These are phyloP conservation scores for Porites divaricata DNA, from an alignment of 92 coral and sea anemone genomes.

Conservation along the genomic window DNA sequence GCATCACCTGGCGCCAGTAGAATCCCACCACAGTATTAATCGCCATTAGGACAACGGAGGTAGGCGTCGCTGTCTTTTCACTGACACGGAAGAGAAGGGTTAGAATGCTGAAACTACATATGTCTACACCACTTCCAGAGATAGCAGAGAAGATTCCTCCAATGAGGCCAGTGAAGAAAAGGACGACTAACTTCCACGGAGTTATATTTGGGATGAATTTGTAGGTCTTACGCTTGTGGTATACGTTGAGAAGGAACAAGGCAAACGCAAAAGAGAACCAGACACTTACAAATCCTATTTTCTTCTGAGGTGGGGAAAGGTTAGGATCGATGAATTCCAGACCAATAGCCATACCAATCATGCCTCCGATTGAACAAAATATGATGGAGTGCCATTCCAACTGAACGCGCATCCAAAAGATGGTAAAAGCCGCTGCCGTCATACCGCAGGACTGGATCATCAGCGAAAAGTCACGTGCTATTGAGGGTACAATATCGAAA, in stretches of 20 bases:
- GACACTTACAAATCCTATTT: conserved; percentile 89
- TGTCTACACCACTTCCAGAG: conserved; percentile 89
- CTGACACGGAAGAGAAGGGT: conserved; percentile 88
- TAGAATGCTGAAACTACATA: conserved; percentile 92
- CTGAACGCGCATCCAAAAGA: conserved; percentile 89
- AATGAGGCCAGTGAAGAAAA: conserved; percentile 62
- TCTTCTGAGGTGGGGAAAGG: conserved; percentile 88
- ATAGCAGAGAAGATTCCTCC: conserved; percentile 88
- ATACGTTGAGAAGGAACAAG: conserved; percentile 83
- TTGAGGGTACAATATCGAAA: conserved; percentile 69
- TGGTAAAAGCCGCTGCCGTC: conserved; percentile 89
- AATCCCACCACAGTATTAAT: conserved; percentile 84
- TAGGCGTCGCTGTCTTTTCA: conserved; percentile 92
- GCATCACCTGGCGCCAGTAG: conserved; percentile 91
- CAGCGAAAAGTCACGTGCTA: conserved; percentile 88
- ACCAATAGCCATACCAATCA: conserved; percentile 77
- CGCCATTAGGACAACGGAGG: conserved; percentile 92
- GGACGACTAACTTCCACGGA: conserved; percentile 76
- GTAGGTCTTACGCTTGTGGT: conserved; percentile 79
- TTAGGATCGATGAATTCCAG: conserved; percentile 83
- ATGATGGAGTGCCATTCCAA: conserved; percentile 79
- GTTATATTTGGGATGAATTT: conserved; percentile 77
- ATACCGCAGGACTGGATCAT: conserved; percentile 92
- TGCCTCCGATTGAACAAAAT: conserved; percentile 81
- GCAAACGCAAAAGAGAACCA: conserved; percentile 94